A percentile compares a stretch with the other conserved stretches of the same genome.
Conservation (phyloP, 2,113 vertebrate genomes). For the Tapirus terrestris region DNA sequence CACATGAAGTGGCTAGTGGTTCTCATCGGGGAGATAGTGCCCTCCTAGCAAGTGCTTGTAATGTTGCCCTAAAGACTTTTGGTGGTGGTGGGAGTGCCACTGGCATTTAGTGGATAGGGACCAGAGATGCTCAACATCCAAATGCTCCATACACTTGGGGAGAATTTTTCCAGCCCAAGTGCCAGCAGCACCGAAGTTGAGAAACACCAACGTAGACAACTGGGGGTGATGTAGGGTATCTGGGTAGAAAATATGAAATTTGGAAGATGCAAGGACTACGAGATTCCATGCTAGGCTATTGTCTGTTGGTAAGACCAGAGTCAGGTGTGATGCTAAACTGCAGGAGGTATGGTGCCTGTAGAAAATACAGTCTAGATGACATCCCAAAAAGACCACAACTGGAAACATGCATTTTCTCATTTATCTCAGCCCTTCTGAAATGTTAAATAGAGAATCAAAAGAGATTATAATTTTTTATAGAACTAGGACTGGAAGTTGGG, state of each 20-base stretch:
- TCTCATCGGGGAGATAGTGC: not conserved
- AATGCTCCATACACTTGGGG: not conserved
- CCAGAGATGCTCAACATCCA: not conserved
- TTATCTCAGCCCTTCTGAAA: not conserved
- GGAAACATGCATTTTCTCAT: not conserved
- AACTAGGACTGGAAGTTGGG: not conserved
- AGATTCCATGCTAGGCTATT: not conserved
- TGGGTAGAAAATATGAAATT: not conserved
- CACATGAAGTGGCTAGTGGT: not conserved
- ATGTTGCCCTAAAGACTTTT: not conserved
- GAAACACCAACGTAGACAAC: not conserved
- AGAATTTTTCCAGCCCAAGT: not conserved
- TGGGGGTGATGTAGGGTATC: not conserved
- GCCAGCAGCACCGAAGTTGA: not conserved
- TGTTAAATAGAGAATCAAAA: not conserved
- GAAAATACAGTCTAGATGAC: not conserved
- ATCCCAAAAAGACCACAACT: not conserved
- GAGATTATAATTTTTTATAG: not conserved
- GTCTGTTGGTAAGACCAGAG: not conserved
- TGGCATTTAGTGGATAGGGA: not conserved
- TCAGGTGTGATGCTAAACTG: not conserved
- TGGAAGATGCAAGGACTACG: not conserved
- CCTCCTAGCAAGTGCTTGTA: not conserved
- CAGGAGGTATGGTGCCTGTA: not conserved
- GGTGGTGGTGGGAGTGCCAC: not conserved